A percentile compares a stretch with the other conserved stretches of the same genome.
These are phyloP conservation scores for Heteromurus nitidus DNA, from an alignment of 2,888 invertebrate species.

Conservation along the genomic window DNA sequence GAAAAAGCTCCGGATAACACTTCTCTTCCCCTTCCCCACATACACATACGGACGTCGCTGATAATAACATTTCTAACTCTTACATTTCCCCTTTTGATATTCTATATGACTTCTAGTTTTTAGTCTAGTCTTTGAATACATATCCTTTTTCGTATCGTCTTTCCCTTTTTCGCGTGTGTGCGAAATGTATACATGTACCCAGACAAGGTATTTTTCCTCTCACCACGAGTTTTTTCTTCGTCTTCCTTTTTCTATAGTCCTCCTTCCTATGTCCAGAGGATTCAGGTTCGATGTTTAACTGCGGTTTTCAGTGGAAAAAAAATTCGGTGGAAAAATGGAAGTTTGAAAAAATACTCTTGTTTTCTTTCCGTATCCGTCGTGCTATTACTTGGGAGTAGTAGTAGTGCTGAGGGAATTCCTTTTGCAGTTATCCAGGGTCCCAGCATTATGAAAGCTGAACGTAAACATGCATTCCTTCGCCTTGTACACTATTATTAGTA, in stretches of 20 bases:
- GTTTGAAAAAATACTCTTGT: conserved; percentile 43
- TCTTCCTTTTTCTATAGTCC: not conserved
- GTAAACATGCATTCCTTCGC: conserved; percentile 36
- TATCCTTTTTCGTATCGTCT: not conserved
- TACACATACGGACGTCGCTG: not conserved
- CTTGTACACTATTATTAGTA: conserved; percentile 47
- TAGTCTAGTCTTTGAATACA: not conserved
- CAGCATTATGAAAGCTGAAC: conserved; percentile 3
- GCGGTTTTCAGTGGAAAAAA: conserved; percentile 18
- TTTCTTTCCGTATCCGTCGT: conserved; percentile 23
- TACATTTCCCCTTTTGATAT: not conserved
- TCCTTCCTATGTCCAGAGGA: not conserved
- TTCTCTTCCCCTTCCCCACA: not conserved
- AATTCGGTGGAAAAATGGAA: conserved; percentile 5
- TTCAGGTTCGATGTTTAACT: not conserved
- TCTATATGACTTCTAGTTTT: conserved; percentile 10
- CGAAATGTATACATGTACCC: not conserved
- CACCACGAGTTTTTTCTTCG: not conserved
- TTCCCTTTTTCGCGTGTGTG: not conserved
- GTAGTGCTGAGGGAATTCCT: conserved; percentile 52
- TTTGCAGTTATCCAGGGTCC: conserved; percentile 13
- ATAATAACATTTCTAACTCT: conserved; percentile 11
- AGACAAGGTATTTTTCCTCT: not conserved
- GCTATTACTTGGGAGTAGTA: conserved; percentile 53
- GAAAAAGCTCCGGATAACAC: not conserved